phyloP scores from a whole-genome alignment of 1,140 invertebrate species.

The Drosophila hydei region DNA sequence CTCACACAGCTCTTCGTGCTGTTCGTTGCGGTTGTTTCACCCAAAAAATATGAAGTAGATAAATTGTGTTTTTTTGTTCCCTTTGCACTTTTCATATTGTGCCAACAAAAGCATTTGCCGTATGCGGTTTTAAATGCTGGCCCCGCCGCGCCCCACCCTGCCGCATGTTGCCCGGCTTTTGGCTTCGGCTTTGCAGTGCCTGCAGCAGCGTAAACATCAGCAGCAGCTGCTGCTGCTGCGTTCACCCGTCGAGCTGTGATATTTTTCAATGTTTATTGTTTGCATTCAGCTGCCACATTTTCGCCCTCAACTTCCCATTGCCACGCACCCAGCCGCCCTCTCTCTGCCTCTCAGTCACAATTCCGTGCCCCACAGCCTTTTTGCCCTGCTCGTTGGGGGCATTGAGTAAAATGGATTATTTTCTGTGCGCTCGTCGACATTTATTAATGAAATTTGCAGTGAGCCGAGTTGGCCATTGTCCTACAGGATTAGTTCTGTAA shows the following conservation, averaged over 20 bases:
- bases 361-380: background rate
- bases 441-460: slow-evolving; percentile 75
- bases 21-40: slow-evolving; percentile 17
- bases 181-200: slow-evolving; percentile 23
- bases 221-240: slow-evolving; percentile 47
- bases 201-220: slow-evolving; percentile 38
- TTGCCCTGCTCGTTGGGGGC: background rate
- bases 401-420: slow-evolving; percentile 73
- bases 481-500: slow-evolving; percentile 67
- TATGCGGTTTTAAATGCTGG: slow-evolving; percentile 53
- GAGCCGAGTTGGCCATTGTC: slow-evolving; percentile 34
- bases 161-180: background rate
- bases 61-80: slow-evolving; percentile 54
- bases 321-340: background rate
- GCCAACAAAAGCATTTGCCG: slow-evolving; percentile 69
- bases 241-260: slow-evolving; percentile 68
- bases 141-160: background rate
- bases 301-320: background rate
- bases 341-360: background rate
- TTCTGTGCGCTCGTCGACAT: slow-evolving; percentile 61
- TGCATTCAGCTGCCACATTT: slow-evolving; percentile 50
- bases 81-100: slow-evolving; percentile 2
- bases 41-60: slow-evolving; percentile 68
- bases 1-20: background rate
- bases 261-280: slow-evolving; percentile 70